Evolutionary conservation across 2,113 vertebrate species (phyloP).

Genomic region (Tenebrosternarchus preto): DNA sequence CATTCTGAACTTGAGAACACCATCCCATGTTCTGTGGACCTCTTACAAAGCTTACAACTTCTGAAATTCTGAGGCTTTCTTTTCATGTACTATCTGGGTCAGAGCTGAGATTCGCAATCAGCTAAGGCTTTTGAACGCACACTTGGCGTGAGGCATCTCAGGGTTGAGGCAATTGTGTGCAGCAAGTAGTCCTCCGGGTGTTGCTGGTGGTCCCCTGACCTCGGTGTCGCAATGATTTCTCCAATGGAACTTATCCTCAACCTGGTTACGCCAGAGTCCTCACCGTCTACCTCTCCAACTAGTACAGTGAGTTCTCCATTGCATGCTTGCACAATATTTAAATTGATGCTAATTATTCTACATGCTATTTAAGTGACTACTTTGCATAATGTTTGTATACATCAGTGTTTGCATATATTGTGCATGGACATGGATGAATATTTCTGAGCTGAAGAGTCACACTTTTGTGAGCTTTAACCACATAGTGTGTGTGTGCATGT

Average conservation of each 20-base stretch:
- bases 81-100: neutral
- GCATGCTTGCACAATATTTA: too few relatives aligned
- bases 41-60: neutral
- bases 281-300: conserved; percentile 59
- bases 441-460: conserved; percentile 12
- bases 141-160: neutral
- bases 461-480: conserved; percentile 6
- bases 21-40: neutral
- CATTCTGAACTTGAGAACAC: conserved; percentile 5
- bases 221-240: conserved; percentile 40
- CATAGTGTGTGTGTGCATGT: neutral
- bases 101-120: neutral
- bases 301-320: conserved; percentile 63
- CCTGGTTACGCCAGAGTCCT: conserved; percentile 73
- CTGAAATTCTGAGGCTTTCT: neutral
- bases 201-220: neutral
- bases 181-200: neutral
- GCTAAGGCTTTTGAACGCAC: neutral
- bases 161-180: neutral
- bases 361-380: too few relatives aligned
- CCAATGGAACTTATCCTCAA: conserved; percentile 75
- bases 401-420: neutral
- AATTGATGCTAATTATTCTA: too few relatives aligned
- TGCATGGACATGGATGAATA: neutral
- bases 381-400: too few relatives aligned